These are phyloP conservation scores for Gryllus longicercus DNA, from an alignment of 2,888 invertebrate species.

Conservation along the genomic window DNA sequence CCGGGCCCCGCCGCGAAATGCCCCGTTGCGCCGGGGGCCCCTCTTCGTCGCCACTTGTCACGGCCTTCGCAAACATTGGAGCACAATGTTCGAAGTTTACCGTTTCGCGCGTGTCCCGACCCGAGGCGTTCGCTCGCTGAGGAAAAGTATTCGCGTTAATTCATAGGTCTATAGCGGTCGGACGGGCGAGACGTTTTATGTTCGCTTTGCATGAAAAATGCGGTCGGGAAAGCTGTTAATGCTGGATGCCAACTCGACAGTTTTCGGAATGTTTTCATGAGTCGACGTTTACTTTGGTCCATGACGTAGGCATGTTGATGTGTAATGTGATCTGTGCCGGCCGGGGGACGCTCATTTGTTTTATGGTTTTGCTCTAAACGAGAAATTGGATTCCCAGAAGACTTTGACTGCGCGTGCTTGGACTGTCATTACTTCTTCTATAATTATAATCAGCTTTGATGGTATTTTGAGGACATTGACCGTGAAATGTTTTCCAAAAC, in stretches of 20 bases:
- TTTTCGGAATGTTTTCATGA: background rate
- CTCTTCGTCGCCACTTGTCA: background rate
- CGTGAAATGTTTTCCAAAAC: no score
- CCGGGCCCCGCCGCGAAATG: background rate
- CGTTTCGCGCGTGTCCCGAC: background rate
- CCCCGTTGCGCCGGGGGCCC: background rate
- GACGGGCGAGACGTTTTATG: background rate
- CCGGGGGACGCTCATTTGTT: background rate
- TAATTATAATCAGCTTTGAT: no score
- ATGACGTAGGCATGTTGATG: slow-evolving; percentile 4
- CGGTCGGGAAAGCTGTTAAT: background rate
- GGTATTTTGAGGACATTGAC: no score
- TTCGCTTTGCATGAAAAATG: background rate
- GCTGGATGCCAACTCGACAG: background rate
- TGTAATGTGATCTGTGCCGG: background rate
- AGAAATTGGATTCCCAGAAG: no score
- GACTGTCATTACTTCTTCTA: no score
- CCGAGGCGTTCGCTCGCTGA: background rate
- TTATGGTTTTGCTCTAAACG: no score
- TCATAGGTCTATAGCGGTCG: background rate
- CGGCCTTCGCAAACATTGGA: background rate
- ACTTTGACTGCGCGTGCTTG: no score
- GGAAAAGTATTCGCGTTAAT: background rate
- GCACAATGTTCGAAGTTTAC: slow-evolving; percentile 1
- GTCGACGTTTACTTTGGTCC: background rate